Conservation (phyloP, 2,888 invertebrate genomes). For the Stratiomys singularior region DNA sequence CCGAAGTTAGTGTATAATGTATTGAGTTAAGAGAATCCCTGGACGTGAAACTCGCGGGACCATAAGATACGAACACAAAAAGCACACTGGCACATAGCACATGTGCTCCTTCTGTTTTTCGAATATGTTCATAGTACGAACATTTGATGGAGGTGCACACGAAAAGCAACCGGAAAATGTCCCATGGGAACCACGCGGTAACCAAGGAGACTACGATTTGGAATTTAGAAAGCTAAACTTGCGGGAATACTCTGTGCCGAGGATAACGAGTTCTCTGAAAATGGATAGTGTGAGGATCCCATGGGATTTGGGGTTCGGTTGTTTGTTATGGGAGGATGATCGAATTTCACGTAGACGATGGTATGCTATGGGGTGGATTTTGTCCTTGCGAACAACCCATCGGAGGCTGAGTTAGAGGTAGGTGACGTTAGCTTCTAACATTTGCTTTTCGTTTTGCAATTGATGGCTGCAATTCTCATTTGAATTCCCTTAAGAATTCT, state of each 20-base stretch:
- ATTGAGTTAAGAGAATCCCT: slow-evolving; percentile 39
- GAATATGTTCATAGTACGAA: slow-evolving; percentile 10
- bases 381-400: not conserved
- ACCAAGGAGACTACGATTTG: slow-evolving; percentile 44
- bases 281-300: slow-evolving; percentile 39
- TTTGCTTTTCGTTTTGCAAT: slow-evolving; percentile 28
- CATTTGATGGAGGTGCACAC: slow-evolving; percentile 33
- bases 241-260: slow-evolving; percentile 42
- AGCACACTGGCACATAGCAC: slow-evolving; percentile 26
- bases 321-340: slow-evolving; percentile 10
- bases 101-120: slow-evolving; percentile 3
- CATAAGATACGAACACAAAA: slow-evolving; percentile 27
- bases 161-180: slow-evolving; percentile 37
- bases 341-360: not conserved
- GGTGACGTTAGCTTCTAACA: not conserved
- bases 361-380: not conserved
- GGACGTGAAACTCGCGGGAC: slow-evolving; percentile 21
- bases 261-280: slow-evolving; percentile 50
- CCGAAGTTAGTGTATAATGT: slow-evolving; percentile 2
- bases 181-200: slow-evolving; percentile 46
- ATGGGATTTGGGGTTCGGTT: slow-evolving; percentile 40
- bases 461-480: not conserved
- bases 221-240: slow-evolving; percentile 41
- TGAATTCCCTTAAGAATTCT: not conserved
- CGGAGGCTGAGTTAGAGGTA: not conserved